Evolutionary conservation across 2,797 vertebrate genomes (phyloP), one percentile per base, ranked within the genome.

Genomic region (Crax fasciolata): DNA sequence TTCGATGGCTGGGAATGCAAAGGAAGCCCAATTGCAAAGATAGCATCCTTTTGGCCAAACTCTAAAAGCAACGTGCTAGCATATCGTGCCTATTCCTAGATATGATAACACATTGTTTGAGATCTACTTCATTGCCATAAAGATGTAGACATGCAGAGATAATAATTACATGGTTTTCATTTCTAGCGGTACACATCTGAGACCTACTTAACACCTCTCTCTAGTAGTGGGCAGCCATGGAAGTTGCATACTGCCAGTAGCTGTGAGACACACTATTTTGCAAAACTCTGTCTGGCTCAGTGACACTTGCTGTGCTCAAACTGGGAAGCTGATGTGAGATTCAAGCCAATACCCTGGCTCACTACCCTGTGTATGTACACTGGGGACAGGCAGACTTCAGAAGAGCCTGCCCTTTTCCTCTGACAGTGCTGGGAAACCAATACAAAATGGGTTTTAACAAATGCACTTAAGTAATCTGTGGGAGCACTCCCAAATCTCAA

Each of bases 291-390:
- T 38, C 70, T 71, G 28, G 2, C 10, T 51, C 48, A 66, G 38
- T 15, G 19, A 41, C 76, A 49, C 57, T 49, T 59, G n/a, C 11
- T 65, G 24, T 84, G n/a, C 51, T 83, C 32, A 74, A 41, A 30
- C 2, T 9, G 35, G 12, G 48, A 74, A 86, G 2, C 11, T 75
- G 43, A 19, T 55, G 21, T 0, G 2, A 0, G 1, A 27, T 35
- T 74, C 44, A 43, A 84, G 54, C 10, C 19, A 52, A 32, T 39
- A 25, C 16, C 8, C 24, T 30, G 28, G 19, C 30, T 93, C 13
- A 27, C 51, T 30, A 12, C 52, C 39, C 32, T 81, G 2, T 35
- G 14, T 28, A 21, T 4, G 3, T n/a, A 7, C 35, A 41, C 28
- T 3, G 21, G 44, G 20, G 13, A 89, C 38, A 71, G 38, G 7